Evolutionary conservation across 2,888 invertebrate genomes (phyloP), one percentile per base, ranked within the genome.

Genomic region (Ctenicera cuprea): DNA sequence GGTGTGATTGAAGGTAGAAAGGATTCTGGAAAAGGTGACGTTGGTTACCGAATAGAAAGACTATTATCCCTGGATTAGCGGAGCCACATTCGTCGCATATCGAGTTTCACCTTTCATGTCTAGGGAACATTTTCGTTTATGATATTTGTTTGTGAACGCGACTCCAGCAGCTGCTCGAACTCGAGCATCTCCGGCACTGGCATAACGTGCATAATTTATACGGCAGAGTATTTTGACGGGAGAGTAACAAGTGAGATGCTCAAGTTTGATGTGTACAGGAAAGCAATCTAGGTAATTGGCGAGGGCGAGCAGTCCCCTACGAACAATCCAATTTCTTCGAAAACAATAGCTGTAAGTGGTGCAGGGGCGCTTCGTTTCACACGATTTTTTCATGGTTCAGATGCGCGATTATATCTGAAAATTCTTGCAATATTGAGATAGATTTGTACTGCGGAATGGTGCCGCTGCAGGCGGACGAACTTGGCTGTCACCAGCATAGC

Each of bases 281-380:
- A 82, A 82, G 82, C 83, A 83, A 83, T 83, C 82, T 83, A 80
- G 80, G 82, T 82, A 83, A 83, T 83, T 83, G 83, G 80, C 76
- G 79, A 78, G 81, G 82, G 82, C 79, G 78, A 77, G 79, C 78
- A 76, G 79, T 76, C 80, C 76, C 77, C 77, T 75, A 78, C 76
- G 73, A 76, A 80, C 82, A 82, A 88, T 88, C 87, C 87, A 88
- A 88, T 88, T 87, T 87, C 87, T 86, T 86, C 86, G 87, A 87
- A 88, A 88, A 88, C 87, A 88, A 88, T 88, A 87, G 88, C 87
- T 86, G 86, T 87, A 87, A 88, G 87, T 87, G 88, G 87, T 85
- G 82, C 76, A 76, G 72, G 70, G 77, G 71, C 73, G 71, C 62
- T 59, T 45, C 65, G 68, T 65, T 70, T 74, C 66, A 62, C 74